These are phyloP conservation scores for Xiphorhynchus erythropygius DNA, from an alignment of 2,797 vertebrate genomes.

Conservation along the genomic window DNA sequence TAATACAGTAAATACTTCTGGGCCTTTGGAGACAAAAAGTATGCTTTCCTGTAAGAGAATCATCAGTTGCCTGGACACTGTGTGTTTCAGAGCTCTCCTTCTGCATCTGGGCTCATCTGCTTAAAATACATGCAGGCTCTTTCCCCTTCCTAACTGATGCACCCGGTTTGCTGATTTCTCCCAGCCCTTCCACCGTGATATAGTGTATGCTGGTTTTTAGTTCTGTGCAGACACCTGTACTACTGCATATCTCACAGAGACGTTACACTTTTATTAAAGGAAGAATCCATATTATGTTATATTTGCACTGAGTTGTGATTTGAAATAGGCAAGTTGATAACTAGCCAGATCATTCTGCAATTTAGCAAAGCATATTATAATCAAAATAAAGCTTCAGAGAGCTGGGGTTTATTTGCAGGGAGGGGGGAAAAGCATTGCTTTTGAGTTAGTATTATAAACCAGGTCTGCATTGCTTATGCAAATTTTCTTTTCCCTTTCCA, in stretches of 20 bases:
- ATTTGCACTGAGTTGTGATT: not conserved
- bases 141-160: not conserved
- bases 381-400: conserved; percentile 17
- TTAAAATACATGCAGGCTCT: not conserved
- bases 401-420: not conserved
- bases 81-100: not conserved
- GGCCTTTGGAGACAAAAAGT: not conserved
- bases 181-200: not conserved
- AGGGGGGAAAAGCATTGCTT: not conserved
- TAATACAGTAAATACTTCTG: not conserved
- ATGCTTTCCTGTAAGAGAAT: not conserved
- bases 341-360: not conserved
- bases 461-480: not conserved
- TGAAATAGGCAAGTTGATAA: not conserved
- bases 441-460: not conserved
- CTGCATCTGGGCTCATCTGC: not conserved
- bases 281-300: not conserved
- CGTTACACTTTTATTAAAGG: fast-evolving
- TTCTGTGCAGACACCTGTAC: not conserved
- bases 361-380: not conserved
- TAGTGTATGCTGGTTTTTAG: not conserved
- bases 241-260: not conserved
- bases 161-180: not conserved
- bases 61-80: not conserved
- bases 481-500: not conserved